Percentiles rank a stretch among this genome's conserved stretches.
These are phyloP conservation scores for Hiodon tergisus DNA, from an alignment of 2,113 vertebrate species.

Conservation along the genomic window DNA sequence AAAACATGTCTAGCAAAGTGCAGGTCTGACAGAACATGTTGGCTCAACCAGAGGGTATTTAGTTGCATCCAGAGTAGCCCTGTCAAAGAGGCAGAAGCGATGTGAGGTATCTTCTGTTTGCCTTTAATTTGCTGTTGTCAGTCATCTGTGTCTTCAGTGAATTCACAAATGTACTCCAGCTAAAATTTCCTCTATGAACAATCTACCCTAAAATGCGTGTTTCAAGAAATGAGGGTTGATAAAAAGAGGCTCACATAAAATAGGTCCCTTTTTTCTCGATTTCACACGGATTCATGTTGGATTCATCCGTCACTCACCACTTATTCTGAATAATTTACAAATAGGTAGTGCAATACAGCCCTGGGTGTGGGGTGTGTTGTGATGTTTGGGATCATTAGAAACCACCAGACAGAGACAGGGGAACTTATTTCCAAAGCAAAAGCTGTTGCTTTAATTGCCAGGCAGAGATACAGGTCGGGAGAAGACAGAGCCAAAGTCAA, in stretches of 20 bases:
- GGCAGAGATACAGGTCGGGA: too few species aligned
- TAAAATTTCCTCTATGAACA: not conserved
- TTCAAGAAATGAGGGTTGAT: not conserved
- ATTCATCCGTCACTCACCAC: too few species aligned
- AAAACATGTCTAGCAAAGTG: conserved; percentile 28
- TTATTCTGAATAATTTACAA: too few species aligned
- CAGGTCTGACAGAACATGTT: conserved; percentile 23
- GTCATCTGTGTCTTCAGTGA: conserved; percentile 33
- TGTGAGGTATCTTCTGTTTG: conserved; percentile 33
- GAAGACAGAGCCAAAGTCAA: too few species aligned
- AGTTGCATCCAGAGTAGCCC: conserved; percentile 10
- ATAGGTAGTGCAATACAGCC: too few species aligned
- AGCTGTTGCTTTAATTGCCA: too few species aligned
- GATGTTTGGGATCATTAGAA: too few species aligned
- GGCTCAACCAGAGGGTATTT: conserved; percentile 23
- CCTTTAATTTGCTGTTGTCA: conserved; percentile 46
- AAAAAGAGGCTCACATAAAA: not conserved
- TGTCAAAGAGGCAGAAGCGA: conserved; percentile 1
- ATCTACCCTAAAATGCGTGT: not conserved
- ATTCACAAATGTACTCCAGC: not conserved
- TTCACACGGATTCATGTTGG: not conserved
- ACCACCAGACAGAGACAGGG: too few species aligned
- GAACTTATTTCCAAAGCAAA: too few species aligned
- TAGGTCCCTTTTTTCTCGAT: not conserved
- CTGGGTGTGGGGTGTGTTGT: too few species aligned